Conservation (phyloP, 2,113 vertebrate species). For the Tichodroma muraria region DNA sequence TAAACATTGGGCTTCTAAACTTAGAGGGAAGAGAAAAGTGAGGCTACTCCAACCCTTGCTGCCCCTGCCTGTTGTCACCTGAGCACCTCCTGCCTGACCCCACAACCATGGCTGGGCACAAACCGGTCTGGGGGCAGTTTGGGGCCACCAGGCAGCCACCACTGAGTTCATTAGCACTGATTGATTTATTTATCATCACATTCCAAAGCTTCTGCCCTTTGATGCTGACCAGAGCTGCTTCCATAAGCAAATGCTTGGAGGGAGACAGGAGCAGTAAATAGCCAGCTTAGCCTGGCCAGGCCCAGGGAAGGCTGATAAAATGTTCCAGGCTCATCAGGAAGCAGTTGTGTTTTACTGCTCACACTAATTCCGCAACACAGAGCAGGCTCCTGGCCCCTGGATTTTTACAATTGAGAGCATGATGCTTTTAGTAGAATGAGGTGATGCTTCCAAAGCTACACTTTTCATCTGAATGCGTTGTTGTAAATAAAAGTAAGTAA, state of each 20-base stretch:
- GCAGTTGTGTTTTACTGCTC: not conserved
- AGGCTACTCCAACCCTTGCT: not conserved
- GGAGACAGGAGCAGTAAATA: not conserved
- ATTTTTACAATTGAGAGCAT: not conserved
- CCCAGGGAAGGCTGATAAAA: not conserved
- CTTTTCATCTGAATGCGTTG: not conserved
- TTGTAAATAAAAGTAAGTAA: not conserved
- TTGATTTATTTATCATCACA: not conserved
- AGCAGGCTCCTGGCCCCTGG: not conserved
- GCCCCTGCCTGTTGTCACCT: not conserved
- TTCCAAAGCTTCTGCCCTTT: constrained; percentile 7
- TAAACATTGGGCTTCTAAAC: not conserved
- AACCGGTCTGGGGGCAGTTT: not conserved
- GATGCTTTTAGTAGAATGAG: not conserved
- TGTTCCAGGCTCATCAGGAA: not conserved
- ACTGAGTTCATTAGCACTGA: not conserved
- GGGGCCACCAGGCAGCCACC: not conserved
- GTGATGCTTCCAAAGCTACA: not conserved
- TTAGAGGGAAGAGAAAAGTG: not conserved
- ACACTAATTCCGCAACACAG: not conserved
- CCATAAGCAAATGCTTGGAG: not conserved
- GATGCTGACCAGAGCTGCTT: constrained; percentile 39
- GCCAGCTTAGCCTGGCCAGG: not conserved
- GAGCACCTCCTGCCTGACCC: not conserved
- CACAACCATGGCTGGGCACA: not conserved